These are phyloP conservation scores for Tiliqua scincoides DNA, from an alignment of 2,113 vertebrate genomes.

Conservation along the genomic window DNA sequence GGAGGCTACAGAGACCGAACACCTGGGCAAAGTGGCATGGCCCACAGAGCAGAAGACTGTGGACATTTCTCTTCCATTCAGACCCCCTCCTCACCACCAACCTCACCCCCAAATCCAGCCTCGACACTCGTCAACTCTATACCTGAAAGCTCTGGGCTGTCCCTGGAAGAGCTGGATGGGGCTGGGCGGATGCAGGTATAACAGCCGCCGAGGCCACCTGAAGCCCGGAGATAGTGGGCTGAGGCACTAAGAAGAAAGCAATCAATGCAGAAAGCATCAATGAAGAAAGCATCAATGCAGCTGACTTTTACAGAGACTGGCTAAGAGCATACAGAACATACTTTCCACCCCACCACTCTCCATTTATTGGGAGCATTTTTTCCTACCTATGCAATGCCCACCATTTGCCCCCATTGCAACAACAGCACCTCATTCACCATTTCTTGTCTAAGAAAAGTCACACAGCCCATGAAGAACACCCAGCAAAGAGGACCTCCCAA, in stretches of 20 bases:
- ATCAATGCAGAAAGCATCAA: background rate
- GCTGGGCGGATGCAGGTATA: conserved; percentile 77
- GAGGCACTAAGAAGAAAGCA: conserved; percentile 73
- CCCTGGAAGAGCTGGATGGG: conserved; percentile 78
- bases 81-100: background rate
- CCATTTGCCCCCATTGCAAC: background rate
- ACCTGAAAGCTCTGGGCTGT: conserved; percentile 90
- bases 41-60: too few relatives aligned
- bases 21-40: too few relatives aligned
- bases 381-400: background rate
- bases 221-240: conserved; percentile 68
- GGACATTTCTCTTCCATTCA: too few relatives aligned
- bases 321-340: background rate
- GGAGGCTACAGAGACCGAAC: too few relatives aligned
- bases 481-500: too few relatives aligned
- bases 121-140: background rate
- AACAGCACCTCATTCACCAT: background rate
- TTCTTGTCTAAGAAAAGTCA: background rate
- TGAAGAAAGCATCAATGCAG: background rate
- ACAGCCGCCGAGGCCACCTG: conserved; percentile 79
- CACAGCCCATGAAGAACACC: too few relatives aligned
- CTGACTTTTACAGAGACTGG: background rate
- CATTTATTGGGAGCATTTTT: background rate
- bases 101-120: background rate
- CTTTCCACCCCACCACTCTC: background rate